These are phyloP conservation scores for Catostylus mosaicus DNA, from an alignment of 30 jellyfish, hydroid and myxozoan genomes.

Conservation along the genomic window DNA sequence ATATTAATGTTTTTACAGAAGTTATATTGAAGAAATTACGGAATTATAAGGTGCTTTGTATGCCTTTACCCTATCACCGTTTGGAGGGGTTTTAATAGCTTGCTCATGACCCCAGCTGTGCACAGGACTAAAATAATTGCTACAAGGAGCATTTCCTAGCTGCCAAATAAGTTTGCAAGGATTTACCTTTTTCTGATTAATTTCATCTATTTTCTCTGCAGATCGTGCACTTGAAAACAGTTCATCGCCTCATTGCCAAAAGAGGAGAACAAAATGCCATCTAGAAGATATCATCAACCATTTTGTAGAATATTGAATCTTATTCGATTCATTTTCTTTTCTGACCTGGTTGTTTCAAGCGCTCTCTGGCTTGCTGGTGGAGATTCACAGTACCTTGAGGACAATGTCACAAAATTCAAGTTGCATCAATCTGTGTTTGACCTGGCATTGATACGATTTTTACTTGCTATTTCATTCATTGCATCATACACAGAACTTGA, in stretches of 20 bases:
- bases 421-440: conserved; percentile 77
- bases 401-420: conserved; percentile 63
- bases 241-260: neutral
- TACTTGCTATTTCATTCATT: conserved; percentile 49
- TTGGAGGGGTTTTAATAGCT: too few relatives aligned
- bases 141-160: too few relatives aligned
- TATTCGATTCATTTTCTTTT: conserved; percentile 32
- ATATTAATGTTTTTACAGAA: too few relatives aligned
- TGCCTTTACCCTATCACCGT: too few relatives aligned
- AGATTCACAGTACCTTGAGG: conserved; percentile 61
- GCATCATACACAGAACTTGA: conserved; percentile 57
- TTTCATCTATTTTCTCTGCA: too few relatives aligned
- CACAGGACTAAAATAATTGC: too few relatives aligned
- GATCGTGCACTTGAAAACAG: too few relatives aligned
- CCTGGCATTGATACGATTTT: conserved; percentile 74
- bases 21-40: too few relatives aligned
- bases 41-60: too few relatives aligned
- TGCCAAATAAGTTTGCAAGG: too few relatives aligned
- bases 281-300: conserved; percentile 26
- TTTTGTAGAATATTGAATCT: conserved; percentile 42
- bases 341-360: conserved; percentile 54
- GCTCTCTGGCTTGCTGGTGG: conserved; percentile 79
- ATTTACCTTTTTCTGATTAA: too few relatives aligned
- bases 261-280: conserved; percentile 13
- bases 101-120: too few relatives aligned